Evolutionary conservation across 2,888 invertebrate species (phyloP), one percentile per base, ranked within the genome.

Genomic region (Polymixis flavicincta): DNA sequence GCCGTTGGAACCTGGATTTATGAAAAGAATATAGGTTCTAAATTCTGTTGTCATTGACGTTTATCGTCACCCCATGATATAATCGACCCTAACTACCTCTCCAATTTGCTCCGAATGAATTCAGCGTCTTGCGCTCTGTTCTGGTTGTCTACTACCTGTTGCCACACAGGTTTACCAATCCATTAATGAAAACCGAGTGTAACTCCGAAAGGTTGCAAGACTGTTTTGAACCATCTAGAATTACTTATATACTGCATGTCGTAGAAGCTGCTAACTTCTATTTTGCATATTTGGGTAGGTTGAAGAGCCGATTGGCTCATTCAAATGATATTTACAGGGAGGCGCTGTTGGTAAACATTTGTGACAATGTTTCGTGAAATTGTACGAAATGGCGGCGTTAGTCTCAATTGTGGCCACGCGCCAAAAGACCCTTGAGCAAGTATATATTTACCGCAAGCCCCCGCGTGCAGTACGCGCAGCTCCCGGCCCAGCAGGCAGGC

Each of bases 401-500:
- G 17, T 32, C 17, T 9, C 22, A 0, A 17, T 54, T 52, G 14
- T 32, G 9, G 3, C 17, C n/a, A n/a, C n/a, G 32, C 11, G 11
- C 17, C 32, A n/a, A n/a, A 19, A 37, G 7, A 55, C n/a, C 54
- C 32, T n/a, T 7, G 55, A 55, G 25, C 14, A 25, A 45, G 4
- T 32, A 42, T 32, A 42, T 42, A 83, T 87, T 88, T 82, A 96
- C 96, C 96, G 80, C 96, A 96, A 81, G 96, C 96, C 13, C 96
- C 96, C 0, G 95, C 94, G 89, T 96, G 96, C 32, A 96, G 85
- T 8, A 95, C 94, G 17, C 91, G 91, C 61, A 96, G 95, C 82
- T 96, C 96, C 42, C 96, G 89, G 6, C 97, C 96, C n/a, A 96
- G 89, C 28, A 96, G 94, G 90, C 98, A 98, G 2, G 98, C 97